Conservation (phyloP, 2,797 vertebrate genomes). For the Mormyrops attenuatus region DNA sequence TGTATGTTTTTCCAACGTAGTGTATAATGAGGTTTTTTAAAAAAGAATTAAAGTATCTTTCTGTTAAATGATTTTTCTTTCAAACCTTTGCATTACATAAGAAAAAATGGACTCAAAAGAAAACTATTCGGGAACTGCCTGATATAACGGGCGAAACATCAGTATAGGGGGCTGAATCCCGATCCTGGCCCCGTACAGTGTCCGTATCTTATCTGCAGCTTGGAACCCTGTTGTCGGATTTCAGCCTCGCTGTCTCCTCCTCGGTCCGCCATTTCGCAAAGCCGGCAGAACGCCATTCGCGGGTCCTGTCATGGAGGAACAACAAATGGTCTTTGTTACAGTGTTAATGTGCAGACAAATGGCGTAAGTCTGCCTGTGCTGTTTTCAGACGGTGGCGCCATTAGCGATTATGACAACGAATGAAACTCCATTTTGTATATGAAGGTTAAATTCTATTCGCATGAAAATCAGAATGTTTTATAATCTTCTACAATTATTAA, state of each 20-base stretch:
- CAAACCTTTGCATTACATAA: conserved; percentile 14
- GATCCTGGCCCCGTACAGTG: neutral
- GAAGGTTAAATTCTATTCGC: neutral
- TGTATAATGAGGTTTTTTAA: neutral
- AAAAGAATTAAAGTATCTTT: neutral
- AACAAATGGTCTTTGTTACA: conserved; percentile 37
- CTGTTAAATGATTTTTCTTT: neutral
- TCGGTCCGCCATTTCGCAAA: conserved; percentile 48
- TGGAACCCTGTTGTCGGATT: neutral
- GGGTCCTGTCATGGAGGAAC: conserved; percentile 46
- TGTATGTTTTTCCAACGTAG: neutral
- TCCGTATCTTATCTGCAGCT: conserved; percentile 13
- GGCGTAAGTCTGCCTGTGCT: neutral
- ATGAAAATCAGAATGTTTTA: neutral
- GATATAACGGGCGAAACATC: neutral
- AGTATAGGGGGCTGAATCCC: neutral
- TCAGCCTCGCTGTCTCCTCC: conserved; percentile 15
- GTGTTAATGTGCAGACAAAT: conserved; percentile 9
- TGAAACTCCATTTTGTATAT: conserved; percentile 11
- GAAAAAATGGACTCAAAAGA: conserved; percentile 13
- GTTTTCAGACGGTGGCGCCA: conserved; percentile 4
- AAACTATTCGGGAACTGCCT: conserved; percentile 1
- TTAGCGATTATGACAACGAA: neutral
- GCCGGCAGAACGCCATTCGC: conserved; percentile 19
- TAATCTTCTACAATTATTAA: neutral